These are phyloP conservation scores for Myotis daubentonii DNA, from an alignment of 2,797 vertebrate genomes.

Conservation along the genomic window DNA sequence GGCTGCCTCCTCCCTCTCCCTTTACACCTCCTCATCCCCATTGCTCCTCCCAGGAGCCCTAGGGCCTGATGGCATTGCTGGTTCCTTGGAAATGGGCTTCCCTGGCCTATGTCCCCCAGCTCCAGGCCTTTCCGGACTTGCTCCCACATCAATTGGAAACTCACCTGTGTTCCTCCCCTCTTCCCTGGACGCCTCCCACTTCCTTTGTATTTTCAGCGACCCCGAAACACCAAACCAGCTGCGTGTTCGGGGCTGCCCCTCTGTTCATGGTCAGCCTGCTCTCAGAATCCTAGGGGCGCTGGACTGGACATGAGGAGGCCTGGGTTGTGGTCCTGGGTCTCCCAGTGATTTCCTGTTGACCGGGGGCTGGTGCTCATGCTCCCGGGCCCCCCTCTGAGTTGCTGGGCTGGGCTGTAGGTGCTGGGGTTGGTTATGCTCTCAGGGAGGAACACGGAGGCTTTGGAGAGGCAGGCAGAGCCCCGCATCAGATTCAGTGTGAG, in stretches of 20 bases:
- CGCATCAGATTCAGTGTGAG: background rate
- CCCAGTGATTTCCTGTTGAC: background rate
- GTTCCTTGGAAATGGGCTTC: background rate
- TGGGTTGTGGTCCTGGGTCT: background rate
- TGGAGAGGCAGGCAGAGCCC: background rate
- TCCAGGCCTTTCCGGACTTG: background rate
- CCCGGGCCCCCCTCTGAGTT: background rate
- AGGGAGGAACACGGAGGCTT: background rate
- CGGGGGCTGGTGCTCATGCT: background rate
- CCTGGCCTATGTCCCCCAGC: rapidly evolving
- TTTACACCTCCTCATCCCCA: background rate
- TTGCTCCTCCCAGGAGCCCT: background rate
- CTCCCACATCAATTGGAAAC: background rate
- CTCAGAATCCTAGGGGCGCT: background rate
- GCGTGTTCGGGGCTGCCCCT: background rate
- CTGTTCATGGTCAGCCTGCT: background rate
- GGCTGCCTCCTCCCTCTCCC: background rate
- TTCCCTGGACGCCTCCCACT: background rate
- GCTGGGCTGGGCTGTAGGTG: background rate
- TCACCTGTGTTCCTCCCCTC: background rate
- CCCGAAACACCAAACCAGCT: background rate
- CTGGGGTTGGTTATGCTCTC: background rate
- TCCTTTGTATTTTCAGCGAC: background rate
- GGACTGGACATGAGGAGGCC: background rate
- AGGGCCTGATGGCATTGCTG: background rate